A percentile compares a stretch with the other conserved stretches of the same genome.
phyloP scores from a whole-genome alignment of 2,113 vertebrate genomes.

The Phyllostomus hastatus region DNA sequence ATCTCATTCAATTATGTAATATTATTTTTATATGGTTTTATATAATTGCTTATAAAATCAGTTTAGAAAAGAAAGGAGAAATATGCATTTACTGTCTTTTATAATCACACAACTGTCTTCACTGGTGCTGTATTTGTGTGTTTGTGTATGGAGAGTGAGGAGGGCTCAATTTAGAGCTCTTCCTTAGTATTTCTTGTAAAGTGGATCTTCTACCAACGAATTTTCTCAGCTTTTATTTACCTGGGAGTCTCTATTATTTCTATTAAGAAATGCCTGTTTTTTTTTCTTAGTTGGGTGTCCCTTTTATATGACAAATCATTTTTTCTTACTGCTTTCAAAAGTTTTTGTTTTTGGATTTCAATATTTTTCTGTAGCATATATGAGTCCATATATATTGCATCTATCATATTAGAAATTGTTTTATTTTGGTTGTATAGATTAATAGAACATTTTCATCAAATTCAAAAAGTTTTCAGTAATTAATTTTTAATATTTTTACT shows the following conservation, averaged over 20 bases:
- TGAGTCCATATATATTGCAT: background rate
- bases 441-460: background rate
- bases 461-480: background rate
- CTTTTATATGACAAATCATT: background rate
- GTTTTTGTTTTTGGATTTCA: background rate
- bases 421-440: background rate
- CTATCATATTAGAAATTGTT: background rate
- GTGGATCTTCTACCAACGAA: background rate
- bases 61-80: background rate
- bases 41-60: background rate
- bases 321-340: background rate
- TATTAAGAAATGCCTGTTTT: background rate
- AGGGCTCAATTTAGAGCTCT: background rate
- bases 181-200: background rate
- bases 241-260: background rate
- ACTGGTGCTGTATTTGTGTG: background rate
- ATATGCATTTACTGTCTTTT: background rate
- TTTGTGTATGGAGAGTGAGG: background rate
- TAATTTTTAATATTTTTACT: background rate
- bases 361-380: background rate
- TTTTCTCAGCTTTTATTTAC: background rate
- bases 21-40: background rate
- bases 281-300: background rate
- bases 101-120: background rate
- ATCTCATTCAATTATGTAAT: background rate